Evolutionary conservation across 2,113 vertebrate genomes (phyloP).

Genomic region (Psettodes erumei): DNA sequence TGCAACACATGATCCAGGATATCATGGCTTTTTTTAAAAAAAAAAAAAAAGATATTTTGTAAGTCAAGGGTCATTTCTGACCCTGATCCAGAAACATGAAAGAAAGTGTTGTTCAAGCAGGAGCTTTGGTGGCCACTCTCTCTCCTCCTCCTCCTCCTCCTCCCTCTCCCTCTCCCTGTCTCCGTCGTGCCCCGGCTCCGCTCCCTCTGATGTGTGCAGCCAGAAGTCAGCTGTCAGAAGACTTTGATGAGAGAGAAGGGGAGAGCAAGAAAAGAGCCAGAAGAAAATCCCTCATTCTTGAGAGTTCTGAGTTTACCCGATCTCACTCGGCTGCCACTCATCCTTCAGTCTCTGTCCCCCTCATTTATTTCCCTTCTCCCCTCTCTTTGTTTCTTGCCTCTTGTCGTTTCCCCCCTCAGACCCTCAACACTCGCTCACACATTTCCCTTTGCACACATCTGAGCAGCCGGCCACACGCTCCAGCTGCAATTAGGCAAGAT

Average conservation of each 20-base stretch:
- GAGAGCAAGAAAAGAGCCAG: slow-evolving; percentile 47
- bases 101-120: slow-evolving; percentile 67
- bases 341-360: slow-evolving; percentile 40
- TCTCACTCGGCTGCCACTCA: slow-evolving; percentile 64
- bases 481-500: slow-evolving; percentile 71
- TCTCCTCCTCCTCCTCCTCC: slow-evolving; percentile 21
- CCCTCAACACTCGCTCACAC: slow-evolving; percentile 37
- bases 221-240: slow-evolving; percentile 81
- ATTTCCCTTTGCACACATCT: slow-evolving; percentile 24
- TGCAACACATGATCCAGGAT: not conserved
- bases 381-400: slow-evolving; percentile 54
- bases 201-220: slow-evolving; percentile 75
- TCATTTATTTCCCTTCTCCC: slow-evolving; percentile 15
- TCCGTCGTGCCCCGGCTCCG: slow-evolving; percentile 42
- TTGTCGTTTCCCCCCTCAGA: slow-evolving; percentile 41
- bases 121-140: slow-evolving; percentile 51
- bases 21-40: not conserved
- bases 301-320: slow-evolving; percentile 55
- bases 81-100: slow-evolving; percentile 57
- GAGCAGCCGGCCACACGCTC: slow-evolving; percentile 51
- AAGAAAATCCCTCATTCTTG: slow-evolving; percentile 70
- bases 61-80: slow-evolving; percentile 19
- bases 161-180: slow-evolving; percentile 7
- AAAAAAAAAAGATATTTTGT: not conserved
- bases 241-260: slow-evolving; percentile 72